Percentiles rank a stretch among this genome's conserved stretches.
Conservation (phyloP, 1,140 invertebrate genomes). For the Diorhabda carinulata region DNA sequence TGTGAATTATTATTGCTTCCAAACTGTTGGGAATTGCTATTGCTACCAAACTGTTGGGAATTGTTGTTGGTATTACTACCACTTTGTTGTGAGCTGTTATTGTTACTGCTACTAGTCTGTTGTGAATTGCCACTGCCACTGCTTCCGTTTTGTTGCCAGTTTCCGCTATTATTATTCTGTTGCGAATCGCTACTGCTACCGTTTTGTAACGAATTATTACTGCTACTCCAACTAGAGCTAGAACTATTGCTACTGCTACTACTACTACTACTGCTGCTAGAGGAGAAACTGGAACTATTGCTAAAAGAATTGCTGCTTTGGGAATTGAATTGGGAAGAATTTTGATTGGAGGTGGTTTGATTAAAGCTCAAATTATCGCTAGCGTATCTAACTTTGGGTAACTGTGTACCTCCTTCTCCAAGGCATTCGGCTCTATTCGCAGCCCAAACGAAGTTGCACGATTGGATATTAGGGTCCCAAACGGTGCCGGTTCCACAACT, state of each 20-base stretch:
- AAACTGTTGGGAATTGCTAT: neutral
- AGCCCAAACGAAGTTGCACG: conserved; percentile 59
- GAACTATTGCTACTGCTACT: conserved; percentile 3
- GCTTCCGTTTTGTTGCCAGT: neutral
- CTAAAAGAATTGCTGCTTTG: conserved; percentile 9
- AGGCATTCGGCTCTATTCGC: conserved; percentile 53
- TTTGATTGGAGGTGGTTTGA: conserved; percentile 22
- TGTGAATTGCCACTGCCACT: neutral
- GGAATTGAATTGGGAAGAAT: conserved; percentile 23
- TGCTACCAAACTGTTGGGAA: conserved; percentile 17
- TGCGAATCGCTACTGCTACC: conserved; percentile 7
- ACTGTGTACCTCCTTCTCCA: conserved; percentile 14
- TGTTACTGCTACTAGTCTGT: neutral
- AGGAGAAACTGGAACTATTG: neutral
- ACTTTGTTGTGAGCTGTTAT: conserved; percentile 1
- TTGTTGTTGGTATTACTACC: neutral
- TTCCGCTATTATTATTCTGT: neutral
- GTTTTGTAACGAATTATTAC: neutral
- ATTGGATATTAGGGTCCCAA: conserved; percentile 54
- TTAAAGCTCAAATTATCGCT: conserved; percentile 14
- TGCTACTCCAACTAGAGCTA: conserved; percentile 7
- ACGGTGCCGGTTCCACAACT: conserved; percentile 62
- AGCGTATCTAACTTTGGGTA: conserved; percentile 24
- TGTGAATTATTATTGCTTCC: conserved; percentile 6
- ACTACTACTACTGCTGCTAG: conserved; percentile 10